These are phyloP conservation scores for Lepeophtheirus salmonis DNA, from an alignment of 1,140 invertebrate genomes.

Conservation along the genomic window DNA sequence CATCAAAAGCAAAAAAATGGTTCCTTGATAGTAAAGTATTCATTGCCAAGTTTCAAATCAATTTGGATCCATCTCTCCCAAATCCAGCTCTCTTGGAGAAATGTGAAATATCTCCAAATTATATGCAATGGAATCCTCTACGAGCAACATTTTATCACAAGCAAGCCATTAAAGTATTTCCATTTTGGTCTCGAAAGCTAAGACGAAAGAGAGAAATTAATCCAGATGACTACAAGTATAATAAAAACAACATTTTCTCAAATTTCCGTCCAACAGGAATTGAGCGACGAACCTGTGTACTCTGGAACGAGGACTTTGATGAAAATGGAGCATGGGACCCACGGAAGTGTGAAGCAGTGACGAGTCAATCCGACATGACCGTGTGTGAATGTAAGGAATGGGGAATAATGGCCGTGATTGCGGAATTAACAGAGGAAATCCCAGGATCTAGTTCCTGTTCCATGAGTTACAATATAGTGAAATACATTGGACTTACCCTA, in stretches of 20 bases:
- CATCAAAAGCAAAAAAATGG: background rate
- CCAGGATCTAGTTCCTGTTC: background rate
- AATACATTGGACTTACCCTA: constrained; percentile 9
- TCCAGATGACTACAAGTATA: too few species aligned
- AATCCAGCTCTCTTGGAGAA: background rate
- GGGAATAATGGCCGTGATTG: constrained; percentile 7
- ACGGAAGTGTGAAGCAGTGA: background rate
- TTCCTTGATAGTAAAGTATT: constrained; percentile 15
- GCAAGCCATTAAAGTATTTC: background rate
- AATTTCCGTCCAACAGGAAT: background rate
- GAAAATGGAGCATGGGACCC: constrained; percentile 12
- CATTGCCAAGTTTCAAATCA: background rate
- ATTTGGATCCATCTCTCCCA: background rate
- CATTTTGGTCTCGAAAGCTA: background rate
- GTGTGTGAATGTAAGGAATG: constrained; percentile 13
- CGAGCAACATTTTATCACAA: constrained; percentile 14
- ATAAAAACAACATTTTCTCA: background rate
- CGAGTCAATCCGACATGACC: constrained; percentile 4
- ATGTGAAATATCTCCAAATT: constrained; percentile 2
- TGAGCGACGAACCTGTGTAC: constrained; percentile 13
- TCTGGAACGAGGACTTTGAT: constrained; percentile 13
- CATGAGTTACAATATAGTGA: background rate
- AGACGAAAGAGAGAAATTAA: too few species aligned
- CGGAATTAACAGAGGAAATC: background rate
- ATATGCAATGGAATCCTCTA: constrained; percentile 12